A percentile compares a stretch with the other conserved stretches of the same genome.
phyloP scores from a whole-genome alignment of 2,888 invertebrate species.

The Tetanocera ferruginea region DNA sequence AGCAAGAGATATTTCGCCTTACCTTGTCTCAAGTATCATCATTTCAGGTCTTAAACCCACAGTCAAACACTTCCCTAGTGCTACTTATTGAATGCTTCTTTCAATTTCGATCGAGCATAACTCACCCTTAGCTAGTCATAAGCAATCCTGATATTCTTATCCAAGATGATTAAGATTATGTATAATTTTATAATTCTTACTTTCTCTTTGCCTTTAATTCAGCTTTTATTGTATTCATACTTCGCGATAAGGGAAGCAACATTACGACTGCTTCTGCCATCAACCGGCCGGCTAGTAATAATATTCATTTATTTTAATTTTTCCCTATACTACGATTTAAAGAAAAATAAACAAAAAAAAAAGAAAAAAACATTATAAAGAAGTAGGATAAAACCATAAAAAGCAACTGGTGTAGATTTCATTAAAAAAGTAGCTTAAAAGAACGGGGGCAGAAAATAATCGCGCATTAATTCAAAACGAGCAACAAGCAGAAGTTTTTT shows the following conservation, averaged over 20 bases:
- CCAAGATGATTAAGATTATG: no score
- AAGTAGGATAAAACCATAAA: slow-evolving; percentile 6
- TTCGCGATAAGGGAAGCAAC: background rate
- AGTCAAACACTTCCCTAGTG: no score
- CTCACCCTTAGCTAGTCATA: background rate
- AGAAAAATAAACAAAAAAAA: background rate
- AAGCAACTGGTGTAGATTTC: slow-evolving; percentile 38
- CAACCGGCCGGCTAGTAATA: background rate
- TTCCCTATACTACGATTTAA: slow-evolving; percentile 14
- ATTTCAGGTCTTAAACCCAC: no score
- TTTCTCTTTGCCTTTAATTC: no score
- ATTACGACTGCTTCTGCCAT: background rate
- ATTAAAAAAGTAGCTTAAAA: slow-evolving; percentile 20
- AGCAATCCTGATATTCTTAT: no score
- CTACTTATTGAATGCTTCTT: no score
- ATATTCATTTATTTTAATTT: slow-evolving; percentile 30
- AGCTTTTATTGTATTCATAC: background rate
- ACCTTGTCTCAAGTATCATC: no score
- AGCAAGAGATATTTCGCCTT: no score
- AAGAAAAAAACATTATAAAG: background rate
- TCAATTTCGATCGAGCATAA: background rate
- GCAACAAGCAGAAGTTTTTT: slow-evolving; percentile 32
- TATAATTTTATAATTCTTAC: no score
- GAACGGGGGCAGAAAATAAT: slow-evolving; percentile 21
- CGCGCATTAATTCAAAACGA: slow-evolving; percentile 37